Evolutionary conservation across 2,888 invertebrate genomes (phyloP), one percentile per base, ranked within the genome.

Genomic region (Scaptodrosophila latifasciaeformis): DNA sequence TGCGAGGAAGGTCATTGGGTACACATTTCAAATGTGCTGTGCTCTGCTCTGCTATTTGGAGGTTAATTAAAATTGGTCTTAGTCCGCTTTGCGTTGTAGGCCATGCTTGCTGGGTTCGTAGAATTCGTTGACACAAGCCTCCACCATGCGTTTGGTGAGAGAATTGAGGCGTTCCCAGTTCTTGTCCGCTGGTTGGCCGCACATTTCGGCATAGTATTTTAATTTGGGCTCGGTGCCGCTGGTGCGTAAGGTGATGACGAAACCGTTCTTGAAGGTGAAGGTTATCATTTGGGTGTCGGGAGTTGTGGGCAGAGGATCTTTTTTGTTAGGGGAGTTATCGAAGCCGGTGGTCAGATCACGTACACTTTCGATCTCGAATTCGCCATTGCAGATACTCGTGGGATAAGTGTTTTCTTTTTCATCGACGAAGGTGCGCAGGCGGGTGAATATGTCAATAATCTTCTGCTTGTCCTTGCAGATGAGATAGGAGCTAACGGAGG

Each of bases 161-260:
- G 69, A 71, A 58, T 89, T 88, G 49, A 94, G 88, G 43, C 87
- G 87, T 31, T 89, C 87, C 85, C 91, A 89, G 84, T 94, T 90
- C 90, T 87, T 88, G 72, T 91, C 88, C 13, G 88, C 88, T 10
- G 92, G 91, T 39, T 89, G 84, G 55, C 92, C 92, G 66, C 94
- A 92, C 52, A 96, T 88, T 86, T 98, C 99, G 0, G 96, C 93
- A 87, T 99, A 99, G 87, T 97, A 99, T 88, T 99, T 99, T 76
- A 99, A 91, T 87, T 99, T 99, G 35, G 99, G 99, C 86, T 99
- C 99, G 0, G 99, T 99, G 40, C 99, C 99, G 85, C 97, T 97
- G 1, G 98, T 97, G 64, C 99, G 90, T 27, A 99, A 87, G 0
- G 97, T 98, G 1, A 94, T 90, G 6, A 93, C 91, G 62, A 96